These are phyloP conservation scores for Watsonalla binaria DNA, from an alignment of 2,888 invertebrate species.

Conservation along the genomic window DNA sequence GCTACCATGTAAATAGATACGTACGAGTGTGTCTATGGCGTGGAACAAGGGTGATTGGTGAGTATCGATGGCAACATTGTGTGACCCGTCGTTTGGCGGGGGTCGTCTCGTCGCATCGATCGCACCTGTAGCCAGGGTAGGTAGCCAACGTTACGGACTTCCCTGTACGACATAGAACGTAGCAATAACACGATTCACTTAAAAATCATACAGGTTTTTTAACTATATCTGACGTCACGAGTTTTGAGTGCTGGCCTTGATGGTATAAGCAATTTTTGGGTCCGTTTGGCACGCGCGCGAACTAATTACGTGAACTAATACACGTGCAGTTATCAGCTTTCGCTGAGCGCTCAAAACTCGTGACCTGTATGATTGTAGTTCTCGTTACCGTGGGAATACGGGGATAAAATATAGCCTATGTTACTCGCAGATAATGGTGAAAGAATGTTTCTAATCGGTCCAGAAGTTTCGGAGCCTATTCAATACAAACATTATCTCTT, in stretches of 20 bases:
- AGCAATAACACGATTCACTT: slow-evolving; percentile 5
- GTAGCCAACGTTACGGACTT: slow-evolving; percentile 30
- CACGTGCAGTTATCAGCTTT: too few relatives aligned
- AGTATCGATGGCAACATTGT: neutral
- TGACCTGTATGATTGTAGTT: too few relatives aligned
- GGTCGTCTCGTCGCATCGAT: slow-evolving; percentile 69
- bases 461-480: too few relatives aligned
- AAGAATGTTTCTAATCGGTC: too few relatives aligned
- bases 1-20: too few relatives aligned
- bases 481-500: too few relatives aligned
- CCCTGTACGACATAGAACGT: slow-evolving; percentile 25
- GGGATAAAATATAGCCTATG: too few relatives aligned
- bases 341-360: too few relatives aligned
- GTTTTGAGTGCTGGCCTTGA: neutral
- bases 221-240: slow-evolving; percentile 3
- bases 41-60: neutral
- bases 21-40: neutral
- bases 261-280: too few relatives aligned
- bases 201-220: slow-evolving; percentile 10
- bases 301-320: too few relatives aligned
- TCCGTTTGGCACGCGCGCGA: neutral
- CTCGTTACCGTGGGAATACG: too few relatives aligned
- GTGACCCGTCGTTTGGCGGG: slow-evolving; percentile 21
- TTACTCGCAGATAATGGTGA: too few relatives aligned
- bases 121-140: slow-evolving; percentile 60